Percentiles rank a stretch among this genome's conserved stretches.
Conservation (phyloP, 92 coral and sea anemone species). For the Palythoa grandiflora region DNA sequence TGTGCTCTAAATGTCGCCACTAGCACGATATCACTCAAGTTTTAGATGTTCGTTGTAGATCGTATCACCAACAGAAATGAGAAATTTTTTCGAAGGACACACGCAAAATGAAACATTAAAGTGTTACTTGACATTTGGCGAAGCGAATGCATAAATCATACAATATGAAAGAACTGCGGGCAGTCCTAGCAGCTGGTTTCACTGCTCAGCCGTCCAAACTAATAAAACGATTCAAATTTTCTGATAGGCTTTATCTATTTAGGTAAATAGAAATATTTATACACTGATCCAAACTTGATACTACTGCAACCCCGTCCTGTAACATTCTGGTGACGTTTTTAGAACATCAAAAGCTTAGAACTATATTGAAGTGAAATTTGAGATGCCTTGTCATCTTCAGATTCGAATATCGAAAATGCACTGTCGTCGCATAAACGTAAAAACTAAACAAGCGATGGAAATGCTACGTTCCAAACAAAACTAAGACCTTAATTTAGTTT, state of each 20-base stretch:
- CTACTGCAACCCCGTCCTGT: background rate
- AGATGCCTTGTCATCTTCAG: constrained; percentile 26
- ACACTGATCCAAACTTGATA: background rate
- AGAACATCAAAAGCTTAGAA: background rate
- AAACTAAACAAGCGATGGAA: background rate
- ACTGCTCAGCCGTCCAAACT: background rate
- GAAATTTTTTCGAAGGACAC: background rate
- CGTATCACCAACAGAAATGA: background rate
- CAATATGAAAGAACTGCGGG: background rate
- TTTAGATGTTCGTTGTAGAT: too few relatives aligned
- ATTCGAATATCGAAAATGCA: background rate
- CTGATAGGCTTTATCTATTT: background rate
- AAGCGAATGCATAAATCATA: background rate
- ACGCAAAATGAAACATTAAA: background rate
- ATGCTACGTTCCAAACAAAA: background rate
- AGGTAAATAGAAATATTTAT: constrained; percentile 11
- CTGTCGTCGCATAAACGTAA: background rate
- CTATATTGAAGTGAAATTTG: constrained; percentile 10
- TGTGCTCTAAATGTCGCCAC: too few relatives aligned
- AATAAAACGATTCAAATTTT: background rate
- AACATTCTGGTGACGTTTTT: background rate
- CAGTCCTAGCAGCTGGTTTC: too few relatives aligned
- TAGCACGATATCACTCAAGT: too few relatives aligned
- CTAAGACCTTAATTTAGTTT: background rate
- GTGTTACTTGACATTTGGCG: background rate